These are phyloP conservation scores for Drosophila stalkeri DNA, from an alignment of 2,888 invertebrate species.

Conservation along the genomic window DNA sequence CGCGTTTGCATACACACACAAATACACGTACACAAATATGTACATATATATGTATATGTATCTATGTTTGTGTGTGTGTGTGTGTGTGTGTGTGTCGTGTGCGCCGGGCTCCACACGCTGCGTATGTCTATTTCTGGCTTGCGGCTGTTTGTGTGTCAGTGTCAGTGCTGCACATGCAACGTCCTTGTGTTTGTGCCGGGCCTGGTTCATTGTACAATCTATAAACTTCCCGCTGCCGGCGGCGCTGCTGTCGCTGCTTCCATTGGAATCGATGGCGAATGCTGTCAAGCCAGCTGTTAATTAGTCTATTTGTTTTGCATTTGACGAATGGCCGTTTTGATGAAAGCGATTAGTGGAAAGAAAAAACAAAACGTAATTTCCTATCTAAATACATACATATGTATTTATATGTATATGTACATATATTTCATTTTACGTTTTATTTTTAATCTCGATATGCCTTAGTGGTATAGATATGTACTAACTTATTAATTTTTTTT, in stretches of 20 bases:
- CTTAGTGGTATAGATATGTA: background rate
- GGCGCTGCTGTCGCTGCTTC: conserved; percentile 7
- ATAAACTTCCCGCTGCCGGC: conserved; percentile 28
- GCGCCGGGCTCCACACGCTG: conserved; percentile 38
- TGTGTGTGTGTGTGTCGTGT: conserved; percentile 17
- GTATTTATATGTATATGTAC: background rate
- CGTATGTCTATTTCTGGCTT: conserved; percentile 61
- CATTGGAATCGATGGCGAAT: conserved; percentile 26
- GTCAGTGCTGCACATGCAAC: conserved; percentile 64
- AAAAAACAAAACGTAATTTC: conserved; percentile 21
- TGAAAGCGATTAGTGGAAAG: conserved; percentile 24
- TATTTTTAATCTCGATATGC: background rate
- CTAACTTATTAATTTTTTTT: background rate
- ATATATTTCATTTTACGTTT: conserved; percentile 4
- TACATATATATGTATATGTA: background rate
- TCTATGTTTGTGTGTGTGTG: conserved; percentile 7
- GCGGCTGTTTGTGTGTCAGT: conserved; percentile 67
- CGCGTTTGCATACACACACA: conserved; percentile 36
- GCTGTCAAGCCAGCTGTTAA: conserved; percentile 48
- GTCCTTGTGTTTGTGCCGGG: conserved; percentile 64
- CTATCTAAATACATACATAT: conserved; percentile 1
- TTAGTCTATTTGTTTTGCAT: conserved; percentile 51
- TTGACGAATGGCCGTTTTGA: conserved; percentile 18
- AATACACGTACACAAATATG: background rate
- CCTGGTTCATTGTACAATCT: conserved; percentile 51